Conservation (phyloP, 2,113 vertebrate genomes). For the Oophaga pumilio region DNA sequence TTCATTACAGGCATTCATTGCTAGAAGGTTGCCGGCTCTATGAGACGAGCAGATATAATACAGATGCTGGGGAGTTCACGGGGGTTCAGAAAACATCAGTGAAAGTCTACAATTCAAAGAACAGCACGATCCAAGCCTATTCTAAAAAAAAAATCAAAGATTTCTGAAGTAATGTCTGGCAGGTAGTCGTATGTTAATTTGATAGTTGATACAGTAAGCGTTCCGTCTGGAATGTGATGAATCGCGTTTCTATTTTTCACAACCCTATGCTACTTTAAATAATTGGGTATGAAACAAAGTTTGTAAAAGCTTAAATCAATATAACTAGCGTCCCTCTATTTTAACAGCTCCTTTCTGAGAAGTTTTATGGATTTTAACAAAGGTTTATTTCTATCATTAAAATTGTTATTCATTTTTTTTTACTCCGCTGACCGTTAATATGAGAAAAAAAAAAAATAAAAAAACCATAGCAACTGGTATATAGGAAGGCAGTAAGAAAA, state of each 20-base stretch:
- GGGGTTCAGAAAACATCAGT: constrained; percentile 1
- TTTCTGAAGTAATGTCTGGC: constrained; percentile 13
- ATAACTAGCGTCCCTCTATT: constrained; percentile 5
- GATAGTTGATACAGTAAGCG: constrained; percentile 12
- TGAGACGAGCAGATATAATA: constrained; percentile 3
- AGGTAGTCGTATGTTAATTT: constrained; percentile 4
- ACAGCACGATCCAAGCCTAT: constrained; percentile 7
- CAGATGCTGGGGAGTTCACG: background rate
- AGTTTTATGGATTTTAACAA: constrained; percentile 41
- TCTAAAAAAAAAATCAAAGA: constrained; percentile 11
- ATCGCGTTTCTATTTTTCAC: constrained; percentile 12
- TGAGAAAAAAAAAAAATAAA: background rate
- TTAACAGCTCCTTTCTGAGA: constrained; percentile 30
- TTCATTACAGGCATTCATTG: background rate
- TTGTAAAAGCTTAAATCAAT: constrained; percentile 41
- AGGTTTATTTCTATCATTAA: constrained; percentile 44
- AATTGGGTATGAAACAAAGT: constrained; percentile 39
- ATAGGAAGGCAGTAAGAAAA: background rate
- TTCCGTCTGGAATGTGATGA: background rate
- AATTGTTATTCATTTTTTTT: constrained; percentile 30
- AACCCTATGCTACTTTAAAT: constrained; percentile 32
- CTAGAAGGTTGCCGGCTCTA: background rate
- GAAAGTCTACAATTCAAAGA: constrained; percentile 4
- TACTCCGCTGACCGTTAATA: constrained; percentile 20
- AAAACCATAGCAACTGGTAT: constrained; percentile 24